Evolutionary conservation across 2,797 vertebrate genomes (phyloP), one percentile per base, ranked within the genome.

Genomic region (Podarcis lilfordi): DNA sequence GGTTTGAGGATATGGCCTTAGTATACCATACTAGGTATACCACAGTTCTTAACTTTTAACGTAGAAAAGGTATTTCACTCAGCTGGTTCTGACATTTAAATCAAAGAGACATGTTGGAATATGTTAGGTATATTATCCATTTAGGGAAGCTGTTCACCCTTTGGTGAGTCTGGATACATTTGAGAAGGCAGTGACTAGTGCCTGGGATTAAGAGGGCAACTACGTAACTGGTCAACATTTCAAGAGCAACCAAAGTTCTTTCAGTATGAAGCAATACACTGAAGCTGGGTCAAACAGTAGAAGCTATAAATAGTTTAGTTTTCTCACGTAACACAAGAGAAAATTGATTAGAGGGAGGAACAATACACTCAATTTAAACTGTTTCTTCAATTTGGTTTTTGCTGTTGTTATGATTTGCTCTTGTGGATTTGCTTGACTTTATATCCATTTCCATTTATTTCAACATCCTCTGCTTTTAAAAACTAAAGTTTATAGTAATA

Each of bases 401-500:
- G 27, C 82, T 88, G 78, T 86, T 86, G 81, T 74, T 86, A 83
- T 89, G 80, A 55, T 43, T 90, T 81, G 91, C 89, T 90, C 91
- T 91, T 88, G 59, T 82, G 87, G 93, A 94, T 89, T 87, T 83
- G 19, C 76, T 91, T 88, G 84, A 55, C 50, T 55, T 15, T 55
- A 15, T 55, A 55, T 55, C 3, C 13, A 15, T 55, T 55, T 55
- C 50, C 50, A 55, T 92, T 91, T 92, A 88, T 84, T 91, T 91
- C 91, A 84, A 50, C 91, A 85, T 55, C 72, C 66, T 69, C 84
- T 88, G 85, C 40, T 80, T 92, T 90, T 92, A 91, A 94, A 93
- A 92, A 88, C 91, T 89, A 89, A 84, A 89, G 59, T 91, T 91
- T 91, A 89, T 92, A 89, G 88, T 93, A 95, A 94, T 90, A 75